phyloP scores from a whole-genome alignment of 2,113 vertebrate species.

The Semnornis frantzii region DNA sequence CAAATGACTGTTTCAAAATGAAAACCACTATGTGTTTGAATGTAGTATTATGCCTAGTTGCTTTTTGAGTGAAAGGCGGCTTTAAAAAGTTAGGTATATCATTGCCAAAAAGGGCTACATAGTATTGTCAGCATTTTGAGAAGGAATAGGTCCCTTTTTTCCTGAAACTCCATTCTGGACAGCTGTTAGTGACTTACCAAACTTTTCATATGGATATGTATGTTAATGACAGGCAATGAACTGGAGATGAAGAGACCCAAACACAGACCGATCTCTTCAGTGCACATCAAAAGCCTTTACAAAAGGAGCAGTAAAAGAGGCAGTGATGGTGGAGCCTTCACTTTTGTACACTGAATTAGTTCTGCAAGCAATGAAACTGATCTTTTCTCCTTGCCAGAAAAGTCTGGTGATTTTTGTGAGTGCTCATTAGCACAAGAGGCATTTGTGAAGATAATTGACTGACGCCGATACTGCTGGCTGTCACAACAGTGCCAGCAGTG shows the following conservation, averaged over 20 bases:
- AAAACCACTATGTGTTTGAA: slow-evolving; percentile 86
- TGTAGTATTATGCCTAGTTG: slow-evolving; percentile 90
- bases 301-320: slow-evolving; percentile 99
- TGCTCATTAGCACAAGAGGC: slow-evolving; percentile 99
- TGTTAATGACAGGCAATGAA: slow-evolving; percentile 99
- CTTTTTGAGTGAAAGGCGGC: slow-evolving; percentile 93
- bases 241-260: slow-evolving; percentile 98
- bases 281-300: slow-evolving; percentile 98
- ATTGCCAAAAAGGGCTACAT: slow-evolving; percentile 96
- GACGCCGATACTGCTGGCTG: slow-evolving; percentile 91
- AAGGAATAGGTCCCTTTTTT: slow-evolving; percentile 88
- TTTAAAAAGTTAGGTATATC: slow-evolving; percentile 99
- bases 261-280: slow-evolving; percentile 95
- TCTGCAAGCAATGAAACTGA: slow-evolving; percentile 99
- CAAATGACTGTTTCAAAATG: slow-evolving; percentile 87
- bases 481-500: slow-evolving; percentile 93
- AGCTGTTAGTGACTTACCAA: slow-evolving; percentile 98
- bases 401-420: slow-evolving; percentile 98
- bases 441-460: slow-evolving; percentile 99
- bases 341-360: slow-evolving; percentile 99
- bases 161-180: slow-evolving; percentile 90
- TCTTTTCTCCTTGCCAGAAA: slow-evolving; percentile 99
- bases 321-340: slow-evolving; percentile 96
- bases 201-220: slow-evolving; percentile 99
- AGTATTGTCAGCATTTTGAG: slow-evolving; percentile 98